Evolutionary conservation across 2,888 invertebrate genomes (phyloP).

Genomic region (Teleogryllus oceanicus): DNA sequence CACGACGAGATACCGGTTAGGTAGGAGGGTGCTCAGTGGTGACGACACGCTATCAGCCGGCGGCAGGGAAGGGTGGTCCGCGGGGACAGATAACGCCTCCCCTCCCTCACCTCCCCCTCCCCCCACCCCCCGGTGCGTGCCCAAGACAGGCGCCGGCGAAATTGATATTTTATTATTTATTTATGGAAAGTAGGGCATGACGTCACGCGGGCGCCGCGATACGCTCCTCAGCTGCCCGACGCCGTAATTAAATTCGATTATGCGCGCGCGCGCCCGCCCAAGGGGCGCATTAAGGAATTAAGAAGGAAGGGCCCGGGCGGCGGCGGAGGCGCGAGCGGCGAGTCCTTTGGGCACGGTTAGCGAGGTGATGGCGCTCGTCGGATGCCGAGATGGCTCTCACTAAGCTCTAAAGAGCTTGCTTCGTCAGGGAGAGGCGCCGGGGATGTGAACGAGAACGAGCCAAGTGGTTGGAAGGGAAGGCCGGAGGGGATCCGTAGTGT

Average conservation of each 20-base stretch:
- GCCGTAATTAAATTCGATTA: slow-evolving; percentile 5
- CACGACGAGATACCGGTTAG: no score
- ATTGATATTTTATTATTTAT: slow-evolving; percentile 32
- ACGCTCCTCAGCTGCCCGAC: slow-evolving; percentile 6
- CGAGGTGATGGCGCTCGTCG: no score
- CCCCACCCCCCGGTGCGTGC: slow-evolving; percentile 22
- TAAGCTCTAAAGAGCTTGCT: no score
- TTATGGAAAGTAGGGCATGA: slow-evolving; percentile 29
- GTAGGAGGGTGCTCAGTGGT: not conserved
- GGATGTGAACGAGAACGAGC: no score
- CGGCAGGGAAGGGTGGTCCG: not conserved
- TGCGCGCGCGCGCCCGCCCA: slow-evolving; percentile 24
- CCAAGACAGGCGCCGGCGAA: slow-evolving; percentile 25
- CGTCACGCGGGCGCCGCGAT: slow-evolving; percentile 23
- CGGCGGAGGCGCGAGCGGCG: not conserved
- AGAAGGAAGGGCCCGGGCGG: slow-evolving; percentile 12
- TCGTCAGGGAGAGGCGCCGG: no score
- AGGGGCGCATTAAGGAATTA: slow-evolving; percentile 25
- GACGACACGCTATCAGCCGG: not conserved
- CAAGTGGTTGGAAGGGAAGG: no score
- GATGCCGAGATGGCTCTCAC: no score
- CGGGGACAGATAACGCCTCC: not conserved
- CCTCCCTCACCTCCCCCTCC: not conserved
- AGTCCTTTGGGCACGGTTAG: not conserved
- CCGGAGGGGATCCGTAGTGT: no score